Base-by-base conservation (phyloP, 2,888 invertebrate genomes). In the Thymelicus sylvestris region DNA sequence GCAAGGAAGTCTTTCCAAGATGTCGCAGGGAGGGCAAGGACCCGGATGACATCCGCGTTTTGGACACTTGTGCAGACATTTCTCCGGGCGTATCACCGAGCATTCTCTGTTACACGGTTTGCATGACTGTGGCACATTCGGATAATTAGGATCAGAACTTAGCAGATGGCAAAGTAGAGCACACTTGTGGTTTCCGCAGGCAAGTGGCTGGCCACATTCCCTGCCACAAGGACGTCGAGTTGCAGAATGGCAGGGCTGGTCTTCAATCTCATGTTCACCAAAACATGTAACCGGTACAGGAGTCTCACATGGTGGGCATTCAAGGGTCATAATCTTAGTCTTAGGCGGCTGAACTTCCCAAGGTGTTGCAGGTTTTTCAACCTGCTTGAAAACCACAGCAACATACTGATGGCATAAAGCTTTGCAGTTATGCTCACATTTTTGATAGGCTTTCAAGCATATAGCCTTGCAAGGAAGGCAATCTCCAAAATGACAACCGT, bases 121-220 rank as follows among this genome's bases (percentile, higher is more conserved):
- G 84, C 83, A 93, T 77, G 57, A 82, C 66, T 74, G 93, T 83
- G 86, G 94, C 85, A 88, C 92, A 90, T 77, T 96, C 91, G 88
- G 90, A 68, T 88, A 88, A 15, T 84, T 76, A 60, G 85, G 74
- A 77, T 86, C 79, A n/a, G 77, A 71, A 38, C 67, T 75, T 60
- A 85, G 80, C 0, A 94, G 87, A 77, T 98, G 98, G 84, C 98
- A 98, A 15, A 95, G 87, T 65, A 95, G 83, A 15, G 90, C 84
- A 84, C 98, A 98, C 0, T 81, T 91, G 83, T 99, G 99, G 82
- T 97, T 97, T 1, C 96, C 95, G 86, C 99, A 99, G 1, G 92
- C 83, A 13, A 99, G 89, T 3, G 90, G 83, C 67, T 95, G 95
- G 0, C 96, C 96, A 88, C 99, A 99, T 19, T 94, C 91, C 76